Base-by-base conservation (phyloP, 1,140 invertebrate genomes). In the Prorops nasuta region DNA sequence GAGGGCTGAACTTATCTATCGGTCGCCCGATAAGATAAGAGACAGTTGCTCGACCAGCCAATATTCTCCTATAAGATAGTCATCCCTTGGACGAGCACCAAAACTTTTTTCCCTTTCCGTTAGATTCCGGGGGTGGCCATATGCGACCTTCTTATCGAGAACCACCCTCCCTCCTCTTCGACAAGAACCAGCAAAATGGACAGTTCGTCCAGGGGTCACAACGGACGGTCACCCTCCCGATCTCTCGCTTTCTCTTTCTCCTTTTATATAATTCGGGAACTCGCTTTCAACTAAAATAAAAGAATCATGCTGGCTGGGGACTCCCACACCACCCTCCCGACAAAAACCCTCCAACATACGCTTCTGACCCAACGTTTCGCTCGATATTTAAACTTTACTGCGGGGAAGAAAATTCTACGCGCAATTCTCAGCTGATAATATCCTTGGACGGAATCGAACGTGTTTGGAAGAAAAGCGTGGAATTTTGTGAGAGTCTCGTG, bases 231-330 rank as follows among this genome's bases (percentile, higher is more conserved):
- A 46, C 4, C 24, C 24, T 6, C 24, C 24, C 24, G n/a, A n/a
- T n/a, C n/a, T n/a, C n/a, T n/a, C n/a, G n/a, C n/a, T n/a, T n/a
- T n/a, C n/a, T n/a, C n/a, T n/a, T n/a, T n/a, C n/a, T n/a, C n/a
- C n/a, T n/a, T n/a, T n/a, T n/a, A n/a, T n/a, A n/a, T n/a, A 66
- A 66, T 64, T 54, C 62, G 49, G 49, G 56, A 63, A 55, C 57
- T 58, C 51, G 54, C 57, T 39, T 22, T 54, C 67, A 74, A 77
- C 60, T 74, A 69, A 71, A 73, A 71, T 67, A 73, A 69, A 76
- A 76, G 71, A 70, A 76, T 69, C 64, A 75, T 77, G 74, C 74
- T 76, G 75, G 75, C 67, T 65, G 60, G 64, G 66, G 61, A 60
- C 46, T 38, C 49, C 28, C 24, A 4, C 4, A 28, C 4, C 4